phyloP scores from a whole-genome alignment of 2,797 vertebrate genomes.

The Yasuhikotakia modesta region DNA sequence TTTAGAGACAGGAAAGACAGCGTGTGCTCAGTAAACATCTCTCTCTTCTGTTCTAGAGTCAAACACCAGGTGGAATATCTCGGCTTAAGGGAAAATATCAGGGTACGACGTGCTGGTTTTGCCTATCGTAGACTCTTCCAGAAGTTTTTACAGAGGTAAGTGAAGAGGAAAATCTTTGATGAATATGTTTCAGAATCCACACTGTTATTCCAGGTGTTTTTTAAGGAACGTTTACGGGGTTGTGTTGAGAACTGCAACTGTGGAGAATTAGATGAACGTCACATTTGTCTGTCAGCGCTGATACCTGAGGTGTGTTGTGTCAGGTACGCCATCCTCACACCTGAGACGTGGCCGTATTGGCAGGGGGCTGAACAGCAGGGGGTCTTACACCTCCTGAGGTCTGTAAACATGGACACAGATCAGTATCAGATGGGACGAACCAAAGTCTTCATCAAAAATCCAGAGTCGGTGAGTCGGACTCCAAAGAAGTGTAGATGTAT shows the following conservation, averaged over 20 bases:
- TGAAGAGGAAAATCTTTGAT: too few species aligned
- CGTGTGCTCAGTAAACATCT: too few species aligned
- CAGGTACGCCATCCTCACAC: conserved; percentile 96
- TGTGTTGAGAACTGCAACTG: too few species aligned
- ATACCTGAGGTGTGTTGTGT: too few species aligned
- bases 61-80: conserved; percentile 99
- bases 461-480: too few species aligned
- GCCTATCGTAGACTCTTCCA: conserved; percentile 92
- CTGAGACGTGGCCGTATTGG: conserved; percentile 96
- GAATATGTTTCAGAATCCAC: too few species aligned
- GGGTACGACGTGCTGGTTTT: conserved; percentile 95
- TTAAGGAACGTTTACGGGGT: too few species aligned
- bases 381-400: conserved; percentile 88
- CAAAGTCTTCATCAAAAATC: conserved; percentile 96
- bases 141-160: conserved; percentile 97
- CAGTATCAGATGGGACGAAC: conserved; percentile 93
- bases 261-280: too few species aligned
- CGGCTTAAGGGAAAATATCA: conserved; percentile 96
- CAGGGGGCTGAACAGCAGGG: conserved; percentile 94
- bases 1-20: too few species aligned
- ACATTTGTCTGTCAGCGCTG: too few species aligned
- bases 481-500: too few species aligned
- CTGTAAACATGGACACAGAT: conserved; percentile 94
- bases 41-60: conserved; percentile 80
- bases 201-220: too few species aligned